A percentile compares a stretch with the other conserved stretches of the same genome.
These are phyloP conservation scores for Lamprologus tigripictilis DNA, from an alignment of 2,113 vertebrate genomes.

Conservation along the genomic window DNA sequence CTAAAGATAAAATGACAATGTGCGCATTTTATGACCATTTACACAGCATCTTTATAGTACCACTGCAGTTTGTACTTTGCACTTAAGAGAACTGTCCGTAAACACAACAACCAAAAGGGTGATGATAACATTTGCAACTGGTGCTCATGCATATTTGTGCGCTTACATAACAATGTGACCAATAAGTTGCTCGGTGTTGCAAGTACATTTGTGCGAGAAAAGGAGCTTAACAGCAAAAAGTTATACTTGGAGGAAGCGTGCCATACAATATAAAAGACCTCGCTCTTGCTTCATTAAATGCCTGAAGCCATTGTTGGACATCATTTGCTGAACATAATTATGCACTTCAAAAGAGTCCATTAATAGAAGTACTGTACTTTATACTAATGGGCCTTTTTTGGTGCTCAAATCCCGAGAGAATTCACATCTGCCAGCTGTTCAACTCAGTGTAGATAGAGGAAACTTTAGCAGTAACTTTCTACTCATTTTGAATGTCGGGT, in stretches of 20 bases:
- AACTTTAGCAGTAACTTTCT: background rate
- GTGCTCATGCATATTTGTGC: background rate
- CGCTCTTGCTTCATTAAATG: background rate
- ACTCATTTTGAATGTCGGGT: background rate
- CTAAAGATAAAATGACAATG: constrained; percentile 34
- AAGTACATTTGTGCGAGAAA: background rate
- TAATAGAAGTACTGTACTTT: background rate
- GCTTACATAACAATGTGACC: background rate
- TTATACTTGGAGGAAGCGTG: background rate
- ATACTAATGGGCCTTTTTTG: background rate
- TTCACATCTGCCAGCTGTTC: background rate
- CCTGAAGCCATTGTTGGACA: background rate
- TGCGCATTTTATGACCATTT: constrained; percentile 17
- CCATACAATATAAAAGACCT: background rate
- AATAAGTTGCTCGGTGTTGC: background rate
- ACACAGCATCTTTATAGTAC: background rate
- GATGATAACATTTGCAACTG: background rate
- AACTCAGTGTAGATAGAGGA: background rate
- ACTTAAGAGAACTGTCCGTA: background rate
- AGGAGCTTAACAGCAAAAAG: background rate
- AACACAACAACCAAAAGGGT: background rate
- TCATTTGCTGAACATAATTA: background rate
- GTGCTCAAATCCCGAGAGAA: background rate
- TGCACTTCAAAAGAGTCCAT: background rate
- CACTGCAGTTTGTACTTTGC: background rate